phyloP scores from a whole-genome alignment of 2,888 invertebrate genomes.

The Harpalus rufipes region DNA sequence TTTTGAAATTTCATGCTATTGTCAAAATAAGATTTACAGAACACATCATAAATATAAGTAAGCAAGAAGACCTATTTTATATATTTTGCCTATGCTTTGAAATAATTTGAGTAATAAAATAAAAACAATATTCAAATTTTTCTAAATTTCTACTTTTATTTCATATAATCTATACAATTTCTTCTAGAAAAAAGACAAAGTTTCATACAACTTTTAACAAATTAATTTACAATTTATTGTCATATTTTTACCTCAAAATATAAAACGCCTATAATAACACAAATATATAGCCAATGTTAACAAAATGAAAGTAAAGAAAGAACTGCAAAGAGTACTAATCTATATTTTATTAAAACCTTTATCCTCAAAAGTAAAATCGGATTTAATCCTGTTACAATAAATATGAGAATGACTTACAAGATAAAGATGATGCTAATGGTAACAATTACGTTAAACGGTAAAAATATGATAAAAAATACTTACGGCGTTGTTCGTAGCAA shows the following conservation, averaged over 20 bases:
- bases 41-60: not conserved
- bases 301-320: constrained; percentile 23
- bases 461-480: constrained; percentile 72
- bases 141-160: constrained; percentile 10
- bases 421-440: not conserved
- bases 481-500: constrained; percentile 81
- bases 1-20: too few species aligned
- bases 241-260: constrained; percentile 17
- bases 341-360: constrained; percentile 20
- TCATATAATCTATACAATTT: constrained; percentile 21
- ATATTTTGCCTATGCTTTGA: not conserved
- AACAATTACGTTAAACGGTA: not conserved
- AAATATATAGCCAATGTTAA: not conserved
- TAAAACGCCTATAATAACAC: not conserved
- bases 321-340: constrained; percentile 33
- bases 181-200: not conserved
- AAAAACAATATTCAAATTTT: constrained; percentile 12
- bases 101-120: not conserved
- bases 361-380: constrained; percentile 16
- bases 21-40: not conserved
- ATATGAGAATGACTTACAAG: constrained; percentile 12
- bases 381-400: constrained; percentile 40
- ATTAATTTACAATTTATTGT: not conserved
- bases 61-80: not conserved
- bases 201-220: constrained; percentile 1